Percentiles rank a stretch among this genome's conserved stretches.
phyloP scores from a whole-genome alignment of 2,113 vertebrate species.

The Rattus rattus region DNA sequence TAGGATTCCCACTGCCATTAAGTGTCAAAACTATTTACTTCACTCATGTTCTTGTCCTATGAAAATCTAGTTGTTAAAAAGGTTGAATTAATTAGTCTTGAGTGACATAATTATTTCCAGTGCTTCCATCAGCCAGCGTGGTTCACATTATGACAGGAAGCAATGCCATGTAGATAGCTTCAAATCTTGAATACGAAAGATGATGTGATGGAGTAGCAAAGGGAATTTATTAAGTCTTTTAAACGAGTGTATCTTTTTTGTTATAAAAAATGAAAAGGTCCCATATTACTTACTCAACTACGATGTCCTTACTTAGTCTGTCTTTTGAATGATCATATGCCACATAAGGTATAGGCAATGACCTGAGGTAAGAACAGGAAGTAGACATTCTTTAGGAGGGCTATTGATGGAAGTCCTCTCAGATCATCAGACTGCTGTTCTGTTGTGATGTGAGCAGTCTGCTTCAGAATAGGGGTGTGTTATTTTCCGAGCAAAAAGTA shows the following conservation, averaged over 20 bases:
- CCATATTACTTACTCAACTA: neutral
- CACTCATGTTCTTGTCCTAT: neutral
- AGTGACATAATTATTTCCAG: conserved; percentile 40
- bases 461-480: neutral
- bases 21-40: neutral
- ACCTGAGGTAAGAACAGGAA: neutral
- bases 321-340: neutral
- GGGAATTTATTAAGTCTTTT: neutral
- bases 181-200: neutral
- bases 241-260: neutral
- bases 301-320: neutral
- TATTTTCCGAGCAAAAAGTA: neutral
- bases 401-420: too few species aligned
- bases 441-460: neutral
- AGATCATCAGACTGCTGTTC: neutral
- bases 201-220: neutral
- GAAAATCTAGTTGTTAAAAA: conserved; percentile 48
- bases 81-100: conserved; percentile 21
- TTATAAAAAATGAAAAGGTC: neutral
- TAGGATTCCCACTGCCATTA: neutral
- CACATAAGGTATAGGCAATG: neutral
- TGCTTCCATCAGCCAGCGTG: neutral
- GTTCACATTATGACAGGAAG: neutral
- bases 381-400: accelerated
- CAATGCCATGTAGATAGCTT: neutral